Percentiles rank a stretch among this genome's conserved stretches.
Evolutionary conservation across 2,797 vertebrate genomes (phyloP).

Genomic region (Psittacula derbiana): DNA sequence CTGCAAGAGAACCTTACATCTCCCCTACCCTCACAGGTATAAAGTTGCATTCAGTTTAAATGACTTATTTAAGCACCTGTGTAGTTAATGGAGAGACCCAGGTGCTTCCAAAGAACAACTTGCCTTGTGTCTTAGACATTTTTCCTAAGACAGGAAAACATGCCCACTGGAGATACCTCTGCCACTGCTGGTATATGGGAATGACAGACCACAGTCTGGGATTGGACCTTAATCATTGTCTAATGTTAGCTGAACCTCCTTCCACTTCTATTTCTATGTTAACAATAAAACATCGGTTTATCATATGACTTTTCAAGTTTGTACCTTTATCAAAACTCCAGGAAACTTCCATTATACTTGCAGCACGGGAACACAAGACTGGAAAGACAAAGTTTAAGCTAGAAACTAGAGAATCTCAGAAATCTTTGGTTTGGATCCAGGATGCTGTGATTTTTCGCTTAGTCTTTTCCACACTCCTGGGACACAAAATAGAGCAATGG

Average conservation of each 20-base stretch:
- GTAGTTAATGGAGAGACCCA: not conserved
- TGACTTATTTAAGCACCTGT: not conserved
- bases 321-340: not conserved
- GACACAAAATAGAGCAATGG: accelerated
- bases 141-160: not conserved
- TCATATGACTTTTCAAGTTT: not conserved
- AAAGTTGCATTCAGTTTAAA: not conserved
- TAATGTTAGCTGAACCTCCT: not conserved
- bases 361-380: not conserved
- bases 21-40: not conserved
- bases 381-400: not conserved
- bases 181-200: not conserved
- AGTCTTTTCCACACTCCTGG: not conserved
- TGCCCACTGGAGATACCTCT: not conserved
- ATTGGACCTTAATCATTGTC: not conserved
- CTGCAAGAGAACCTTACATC: not conserved
- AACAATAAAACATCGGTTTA: not conserved
- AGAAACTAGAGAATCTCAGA: not conserved
- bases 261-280: not conserved
- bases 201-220: not conserved
- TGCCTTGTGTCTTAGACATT: not conserved
- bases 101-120: not conserved
- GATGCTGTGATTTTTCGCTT: not conserved
- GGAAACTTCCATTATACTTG: not conserved
- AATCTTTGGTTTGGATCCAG: not conserved